Conservation (phyloP, 2,113 vertebrate genomes). For the Sander lucioperca region DNA sequence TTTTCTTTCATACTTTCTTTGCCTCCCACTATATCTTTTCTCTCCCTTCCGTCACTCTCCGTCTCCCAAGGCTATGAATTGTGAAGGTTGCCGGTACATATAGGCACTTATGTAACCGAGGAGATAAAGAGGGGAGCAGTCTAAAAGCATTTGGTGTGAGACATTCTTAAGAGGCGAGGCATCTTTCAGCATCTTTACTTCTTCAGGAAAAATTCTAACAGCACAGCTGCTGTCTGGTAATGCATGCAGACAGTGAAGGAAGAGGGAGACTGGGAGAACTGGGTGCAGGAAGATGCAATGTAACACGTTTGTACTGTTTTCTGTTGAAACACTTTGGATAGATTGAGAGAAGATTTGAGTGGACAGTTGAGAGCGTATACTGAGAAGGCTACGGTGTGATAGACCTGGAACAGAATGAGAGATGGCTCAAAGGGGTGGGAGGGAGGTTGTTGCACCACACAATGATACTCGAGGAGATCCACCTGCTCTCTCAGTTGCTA, state of each 20-base stretch:
- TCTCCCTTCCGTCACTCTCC: conserved; percentile 22
- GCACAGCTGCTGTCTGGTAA: conserved; percentile 41
- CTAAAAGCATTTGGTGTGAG: conserved; percentile 30
- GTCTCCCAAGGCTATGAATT: conserved; percentile 40
- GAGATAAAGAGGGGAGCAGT: conserved; percentile 31
- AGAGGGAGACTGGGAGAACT: conserved; percentile 10
- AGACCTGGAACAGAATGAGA: conserved; percentile 31
- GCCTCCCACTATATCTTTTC: conserved; percentile 18
- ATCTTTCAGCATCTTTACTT: conserved; percentile 34
- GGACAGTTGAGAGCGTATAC: conserved; percentile 27
- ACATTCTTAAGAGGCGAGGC: conserved; percentile 27
- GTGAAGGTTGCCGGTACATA: conserved; percentile 48
- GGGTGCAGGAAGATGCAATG: conserved; percentile 26
- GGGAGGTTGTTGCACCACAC: conserved; percentile 21
- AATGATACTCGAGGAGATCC: conserved; percentile 47
- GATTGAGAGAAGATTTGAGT: conserved; percentile 44
- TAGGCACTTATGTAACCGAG: conserved; percentile 45
- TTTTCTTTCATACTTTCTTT: conserved; percentile 8
- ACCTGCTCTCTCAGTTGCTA: conserved; percentile 48
- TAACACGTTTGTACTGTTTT: conserved; percentile 7
- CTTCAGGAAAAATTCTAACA: conserved; percentile 46
- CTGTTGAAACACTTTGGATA: conserved; percentile 10
- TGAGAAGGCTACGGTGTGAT: conserved; percentile 30
- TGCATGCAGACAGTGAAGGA: conserved; percentile 3
- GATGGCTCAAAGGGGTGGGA: neutral